Conservation (phyloP, 2,888 invertebrate genomes). For the Unio pictorum region DNA sequence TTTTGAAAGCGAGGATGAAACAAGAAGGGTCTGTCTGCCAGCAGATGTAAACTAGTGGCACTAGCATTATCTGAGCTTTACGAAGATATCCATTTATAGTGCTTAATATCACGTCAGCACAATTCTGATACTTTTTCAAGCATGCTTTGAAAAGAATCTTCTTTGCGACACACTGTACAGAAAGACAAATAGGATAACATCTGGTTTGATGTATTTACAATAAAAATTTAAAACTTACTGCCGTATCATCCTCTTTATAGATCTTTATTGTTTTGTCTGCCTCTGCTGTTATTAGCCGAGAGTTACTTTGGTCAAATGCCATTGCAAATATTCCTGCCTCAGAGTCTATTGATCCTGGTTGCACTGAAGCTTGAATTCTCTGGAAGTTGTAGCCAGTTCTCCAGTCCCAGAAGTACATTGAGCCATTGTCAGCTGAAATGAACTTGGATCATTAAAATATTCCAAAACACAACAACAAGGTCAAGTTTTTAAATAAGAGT, state of each 20-base stretch:
- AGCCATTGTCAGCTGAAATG: constrained; percentile 88
- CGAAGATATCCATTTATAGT: too few species aligned
- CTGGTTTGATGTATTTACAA: not conserved
- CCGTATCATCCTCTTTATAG: constrained; percentile 96
- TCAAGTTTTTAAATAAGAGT: too few species aligned
- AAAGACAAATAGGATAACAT: not conserved
- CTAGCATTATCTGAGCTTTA: too few species aligned
- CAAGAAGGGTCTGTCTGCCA: too few species aligned
- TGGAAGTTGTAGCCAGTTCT: constrained; percentile 99
- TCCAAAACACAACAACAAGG: too few species aligned
- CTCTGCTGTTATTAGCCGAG: constrained; percentile 94
- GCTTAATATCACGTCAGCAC: too few species aligned
- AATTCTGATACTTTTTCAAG: not conserved
- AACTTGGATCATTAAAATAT: constrained; percentile 1
- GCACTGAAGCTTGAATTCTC: constrained; percentile 85
- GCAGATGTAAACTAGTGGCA: too few species aligned
- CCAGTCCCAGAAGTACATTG: constrained; percentile 99
- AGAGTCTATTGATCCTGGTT: constrained; percentile 99
- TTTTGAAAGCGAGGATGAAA: too few species aligned
- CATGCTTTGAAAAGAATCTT: not conserved
- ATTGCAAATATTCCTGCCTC: constrained; percentile 98
- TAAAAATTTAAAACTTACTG: constrained; percentile 74
- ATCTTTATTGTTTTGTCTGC: constrained; percentile 99
- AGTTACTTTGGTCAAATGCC: constrained; percentile 95
- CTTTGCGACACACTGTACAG: not conserved